Base-by-base conservation (phyloP, 1,140 invertebrate species). In the Harpegnathos saltator region DNA sequence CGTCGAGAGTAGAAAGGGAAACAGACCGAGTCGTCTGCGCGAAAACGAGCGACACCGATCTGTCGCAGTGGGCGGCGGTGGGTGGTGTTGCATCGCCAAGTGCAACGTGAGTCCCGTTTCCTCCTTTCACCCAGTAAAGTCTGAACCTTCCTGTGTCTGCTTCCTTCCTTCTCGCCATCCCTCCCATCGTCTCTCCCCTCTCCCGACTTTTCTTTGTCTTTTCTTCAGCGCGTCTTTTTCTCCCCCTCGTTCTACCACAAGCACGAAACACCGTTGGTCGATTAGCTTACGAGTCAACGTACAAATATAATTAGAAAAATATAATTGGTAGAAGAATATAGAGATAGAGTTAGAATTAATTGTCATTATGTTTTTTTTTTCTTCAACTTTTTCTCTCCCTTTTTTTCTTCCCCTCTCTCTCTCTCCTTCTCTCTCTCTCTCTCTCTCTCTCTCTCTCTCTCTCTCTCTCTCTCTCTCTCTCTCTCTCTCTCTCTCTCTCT, bases 241-340 rank as follows among this genome's bases (percentile, higher is more conserved):
- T 75, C 85, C 33, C 61, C 38, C 66, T 66, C 44, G 62, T 87
- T 84, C 61, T 85, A 71, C 83, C 84, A 72, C 88, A 93, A 94
- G 89, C 89, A 91, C 89, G 90, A 89, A 90, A 89, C 73, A 82
- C 86, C 84, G 85, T 91, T 92, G 91, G 89, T 94, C 91, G 89
- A 90, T 93, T 93, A 92, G 91, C 92, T 92, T 93, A 93, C 87
- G 93, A 94, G 93, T 93, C 90, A 94, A 94, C 93, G 92, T 94
- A 94, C 93, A 94, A 94, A 94, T 94, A 91, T 92, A 94, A 94
- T 87, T 94, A 94, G 94, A 94, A 94, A 94, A 94, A 94, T 94
- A 94, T 94, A 94, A 93, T 94, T 85, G 92, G 93, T 94, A 94
- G 92, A 94, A 94, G 93, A 94, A 94, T 93, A 93, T 94, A 94